Percentiles rank a stretch among this genome's conserved stretches.
phyloP scores from a whole-genome alignment of 2,797 vertebrate genomes.

The Tragelaphus eurycerus region DNA sequence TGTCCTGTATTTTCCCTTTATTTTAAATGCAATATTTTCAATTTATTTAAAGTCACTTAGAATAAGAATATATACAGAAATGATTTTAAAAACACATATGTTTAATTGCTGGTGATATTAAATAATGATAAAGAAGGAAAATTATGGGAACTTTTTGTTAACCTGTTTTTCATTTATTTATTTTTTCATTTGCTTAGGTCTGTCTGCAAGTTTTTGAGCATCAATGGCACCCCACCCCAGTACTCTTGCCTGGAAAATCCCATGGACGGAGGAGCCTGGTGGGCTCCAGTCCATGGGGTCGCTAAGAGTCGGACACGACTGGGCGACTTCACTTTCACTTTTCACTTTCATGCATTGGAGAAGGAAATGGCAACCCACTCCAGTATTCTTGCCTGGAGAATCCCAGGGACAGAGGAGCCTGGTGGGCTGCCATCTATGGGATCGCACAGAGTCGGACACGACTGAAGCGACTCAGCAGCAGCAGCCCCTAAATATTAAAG shows the following conservation, averaged over 20 bases:
- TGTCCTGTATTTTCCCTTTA: neutral
- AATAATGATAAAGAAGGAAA: neutral
- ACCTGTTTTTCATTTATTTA: neutral
- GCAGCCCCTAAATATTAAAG: neutral
- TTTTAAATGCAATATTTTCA: neutral
- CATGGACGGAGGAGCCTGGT: too few species aligned
- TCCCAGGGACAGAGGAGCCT: too few species aligned
- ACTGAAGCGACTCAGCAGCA: too few species aligned
- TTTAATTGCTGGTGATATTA: neutral
- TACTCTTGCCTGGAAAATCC: too few species aligned
- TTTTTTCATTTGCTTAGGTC: neutral
- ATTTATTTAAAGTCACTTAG: neutral
- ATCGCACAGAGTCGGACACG: too few species aligned
- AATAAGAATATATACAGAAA: neutral
- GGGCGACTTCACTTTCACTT: too few species aligned
- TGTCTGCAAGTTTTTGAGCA: neutral
- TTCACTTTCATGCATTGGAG: too few species aligned
- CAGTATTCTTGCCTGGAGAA: too few species aligned
- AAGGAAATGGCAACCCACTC: too few species aligned
- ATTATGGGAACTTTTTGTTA: neutral
- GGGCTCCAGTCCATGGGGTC: too few species aligned
- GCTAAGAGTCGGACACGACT: too few species aligned
- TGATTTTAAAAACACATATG: neutral
- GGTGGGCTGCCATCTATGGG: too few species aligned
- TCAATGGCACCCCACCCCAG: neutral